A percentile compares a stretch with the other conserved stretches of the same genome.
Evolutionary conservation across 2,888 invertebrate genomes (phyloP).

Genomic region (Drosophila helvetica): DNA sequence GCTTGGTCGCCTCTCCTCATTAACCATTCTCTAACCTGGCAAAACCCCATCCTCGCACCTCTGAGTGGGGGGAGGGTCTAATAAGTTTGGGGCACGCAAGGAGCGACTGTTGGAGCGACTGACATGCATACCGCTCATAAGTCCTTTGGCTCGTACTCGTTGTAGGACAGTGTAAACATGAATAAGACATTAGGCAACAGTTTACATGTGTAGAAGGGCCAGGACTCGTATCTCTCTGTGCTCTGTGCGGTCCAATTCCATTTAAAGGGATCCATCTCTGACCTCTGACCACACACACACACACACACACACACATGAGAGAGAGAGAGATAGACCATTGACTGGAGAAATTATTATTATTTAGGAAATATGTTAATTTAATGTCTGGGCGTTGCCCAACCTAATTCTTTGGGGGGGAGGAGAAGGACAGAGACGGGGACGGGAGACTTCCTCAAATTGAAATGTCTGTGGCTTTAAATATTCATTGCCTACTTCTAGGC

Average conservation of each 20-base stretch:
- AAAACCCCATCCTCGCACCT: not conserved
- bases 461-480: constrained; percentile 65
- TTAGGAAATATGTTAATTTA: constrained; percentile 78
- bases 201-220: constrained; percentile 65
- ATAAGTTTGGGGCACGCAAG: constrained; percentile 74
- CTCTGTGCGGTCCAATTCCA: constrained; percentile 20
- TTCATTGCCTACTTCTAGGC: constrained; percentile 57
- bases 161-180: constrained; percentile 69
- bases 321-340: not conserved
- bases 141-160: not conserved
- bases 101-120: constrained; percentile 40
- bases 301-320: not conserved
- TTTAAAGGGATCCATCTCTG: constrained; percentile 37
- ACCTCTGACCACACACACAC: constrained; percentile 18
- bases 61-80: constrained; percentile 28
- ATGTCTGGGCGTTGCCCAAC: constrained; percentile 64
- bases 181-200: constrained; percentile 71
- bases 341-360: constrained; percentile 71
- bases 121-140: constrained; percentile 53
- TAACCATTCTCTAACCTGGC: constrained; percentile 17
- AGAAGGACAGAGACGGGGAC: no score
- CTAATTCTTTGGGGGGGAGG: not conserved
- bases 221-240: not conserved
- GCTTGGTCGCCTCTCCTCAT: constrained; percentile 36
- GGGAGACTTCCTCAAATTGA: constrained; percentile 56